Conservation (phyloP, 2,888 invertebrate genomes). For the Cryptops parisi region DNA sequence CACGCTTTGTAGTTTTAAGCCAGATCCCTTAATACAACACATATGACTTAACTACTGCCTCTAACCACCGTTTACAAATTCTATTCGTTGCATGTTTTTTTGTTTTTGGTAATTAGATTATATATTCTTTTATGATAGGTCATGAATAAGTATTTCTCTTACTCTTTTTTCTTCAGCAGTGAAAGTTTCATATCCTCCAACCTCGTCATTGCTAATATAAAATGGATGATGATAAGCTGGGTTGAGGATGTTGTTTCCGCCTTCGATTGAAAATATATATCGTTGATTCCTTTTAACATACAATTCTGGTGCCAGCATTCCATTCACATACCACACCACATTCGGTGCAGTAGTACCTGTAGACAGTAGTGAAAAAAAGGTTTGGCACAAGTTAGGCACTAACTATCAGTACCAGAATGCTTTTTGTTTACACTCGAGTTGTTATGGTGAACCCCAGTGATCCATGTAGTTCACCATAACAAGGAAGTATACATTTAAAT, state of each 20-base stretch:
- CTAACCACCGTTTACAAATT: no score
- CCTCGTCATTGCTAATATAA: conserved; percentile 71
- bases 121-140: neutral
- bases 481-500: neutral
- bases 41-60: no score
- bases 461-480: no score
- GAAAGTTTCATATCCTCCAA: conserved; percentile 77
- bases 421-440: no score
- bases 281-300: conserved; percentile 71
- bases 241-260: conserved; percentile 58
- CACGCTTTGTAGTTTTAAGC: no score
- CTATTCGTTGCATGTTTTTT: no score
- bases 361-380: conserved; percentile 17
- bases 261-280: conserved; percentile 72
- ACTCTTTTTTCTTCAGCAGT: conserved; percentile 65
- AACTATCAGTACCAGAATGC: no score
- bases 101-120: neutral
- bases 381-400: neutral
- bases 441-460: no score
- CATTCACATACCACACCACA: conserved; percentile 85
- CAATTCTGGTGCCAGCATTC: conserved; percentile 71
- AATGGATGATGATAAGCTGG: conserved; percentile 83
- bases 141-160: conserved; percentile 20
- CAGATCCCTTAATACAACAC: no score
- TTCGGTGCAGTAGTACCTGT: conserved; percentile 84